Percentiles rank a stretch among this genome's conserved stretches.
Evolutionary conservation across 2,888 invertebrate genomes (phyloP).

Genomic region (Standfussiana lucernea): DNA sequence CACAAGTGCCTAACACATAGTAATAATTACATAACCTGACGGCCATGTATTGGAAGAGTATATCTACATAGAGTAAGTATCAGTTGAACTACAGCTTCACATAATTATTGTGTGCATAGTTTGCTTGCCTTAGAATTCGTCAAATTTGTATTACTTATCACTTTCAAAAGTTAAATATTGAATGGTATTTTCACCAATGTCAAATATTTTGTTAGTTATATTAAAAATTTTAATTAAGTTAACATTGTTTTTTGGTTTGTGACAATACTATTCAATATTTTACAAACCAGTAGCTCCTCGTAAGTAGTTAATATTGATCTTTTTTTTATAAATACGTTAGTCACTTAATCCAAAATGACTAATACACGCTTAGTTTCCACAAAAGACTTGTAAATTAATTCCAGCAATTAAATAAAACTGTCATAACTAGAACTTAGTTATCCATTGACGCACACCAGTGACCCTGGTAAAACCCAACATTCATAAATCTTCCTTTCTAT

Average conservation of each 20-base stretch:
- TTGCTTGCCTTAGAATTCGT: not conserved
- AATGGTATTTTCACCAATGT: not conserved
- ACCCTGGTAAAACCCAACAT: conserved; percentile 74
- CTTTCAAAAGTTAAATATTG: not conserved
- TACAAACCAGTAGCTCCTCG: not conserved
- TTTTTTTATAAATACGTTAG: conserved; percentile 5
- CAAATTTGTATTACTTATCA: not conserved
- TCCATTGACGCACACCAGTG: conserved; percentile 72
- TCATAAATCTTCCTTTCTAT: conserved; percentile 68
- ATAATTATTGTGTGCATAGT: not conserved
- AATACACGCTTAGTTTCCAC: conserved; percentile 28
- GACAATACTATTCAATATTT: not conserved
- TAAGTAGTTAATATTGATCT: not conserved
- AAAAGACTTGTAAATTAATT: conserved; percentile 41
- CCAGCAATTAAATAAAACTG: conserved; percentile 51
- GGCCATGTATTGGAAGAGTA: conserved; percentile 17
- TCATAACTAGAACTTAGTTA: conserved; percentile 46
- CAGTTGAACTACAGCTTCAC: not conserved
- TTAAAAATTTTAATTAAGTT: not conserved
- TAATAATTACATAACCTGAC: conserved; percentile 49
- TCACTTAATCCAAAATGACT: conserved; percentile 45
- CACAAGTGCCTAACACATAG: conserved; percentile 63
- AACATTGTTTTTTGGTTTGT: not conserved
- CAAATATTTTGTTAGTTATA: not conserved
- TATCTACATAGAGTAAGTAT: not conserved